A percentile compares a stretch with the other conserved stretches of the same genome.
Conservation (phyloP, 2,797 vertebrate species). For the Microctenopoma lineatum region DNA sequence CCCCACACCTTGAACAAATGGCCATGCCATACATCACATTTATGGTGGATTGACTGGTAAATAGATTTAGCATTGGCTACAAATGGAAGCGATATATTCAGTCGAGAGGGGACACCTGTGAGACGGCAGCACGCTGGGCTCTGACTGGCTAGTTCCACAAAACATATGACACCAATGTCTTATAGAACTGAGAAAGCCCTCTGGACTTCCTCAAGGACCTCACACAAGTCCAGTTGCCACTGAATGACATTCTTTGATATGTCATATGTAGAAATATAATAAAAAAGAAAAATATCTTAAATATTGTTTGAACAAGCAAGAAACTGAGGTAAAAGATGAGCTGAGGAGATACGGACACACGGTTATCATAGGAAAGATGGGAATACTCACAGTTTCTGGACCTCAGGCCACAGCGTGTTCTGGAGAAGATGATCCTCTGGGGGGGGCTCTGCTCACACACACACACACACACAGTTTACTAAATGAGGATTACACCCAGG, state of each 20-base stretch:
- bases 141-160: conserved; percentile 30
- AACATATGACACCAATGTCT: too few species aligned
- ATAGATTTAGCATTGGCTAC: conserved; percentile 67
- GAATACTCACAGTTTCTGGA: conserved; percentile 95
- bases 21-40: conserved; percentile 57
- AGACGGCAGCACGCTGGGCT: conserved; percentile 30
- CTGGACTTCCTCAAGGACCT: too few species aligned
- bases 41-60: conserved; percentile 64
- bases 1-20: conserved; percentile 35
- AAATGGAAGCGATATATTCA: conserved; percentile 67
- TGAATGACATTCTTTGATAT: too few species aligned
- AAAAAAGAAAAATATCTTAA: not conserved
- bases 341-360: not conserved
- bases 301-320: conserved; percentile 8
- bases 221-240: too few species aligned
- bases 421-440: conserved; percentile 97
- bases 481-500: conserved; percentile 56
- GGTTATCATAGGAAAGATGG: conserved; percentile 32
- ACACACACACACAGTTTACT: conserved; percentile 38
- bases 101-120: conserved; percentile 44
- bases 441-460: conserved; percentile 87
- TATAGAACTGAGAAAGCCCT: too few species aligned
- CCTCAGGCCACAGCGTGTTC: conserved; percentile 98
- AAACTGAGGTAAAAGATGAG: conserved; percentile 5
- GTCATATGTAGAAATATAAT: too few species aligned